Evolutionary conservation across 2,113 vertebrate genomes (phyloP).

Genomic region (Morone chrysops): DNA sequence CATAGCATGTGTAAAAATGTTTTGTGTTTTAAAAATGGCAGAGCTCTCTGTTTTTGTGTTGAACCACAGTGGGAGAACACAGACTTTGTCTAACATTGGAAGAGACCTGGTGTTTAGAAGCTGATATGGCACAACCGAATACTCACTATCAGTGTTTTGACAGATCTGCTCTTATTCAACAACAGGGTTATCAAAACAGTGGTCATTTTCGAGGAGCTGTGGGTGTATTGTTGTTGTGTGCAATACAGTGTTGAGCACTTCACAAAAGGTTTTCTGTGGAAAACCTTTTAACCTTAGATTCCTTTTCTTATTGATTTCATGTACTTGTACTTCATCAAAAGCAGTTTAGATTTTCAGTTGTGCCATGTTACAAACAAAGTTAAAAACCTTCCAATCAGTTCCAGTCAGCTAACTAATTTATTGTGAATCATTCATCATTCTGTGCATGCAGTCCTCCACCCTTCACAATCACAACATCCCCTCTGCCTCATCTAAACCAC

Average conservation of each 20-base stretch:
- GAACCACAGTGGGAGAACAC: slow-evolving; percentile 42
- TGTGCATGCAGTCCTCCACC: neutral
- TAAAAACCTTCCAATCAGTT: slow-evolving; percentile 9
- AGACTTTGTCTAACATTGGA: slow-evolving; percentile 80
- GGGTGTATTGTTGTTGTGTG: slow-evolving; percentile 27
- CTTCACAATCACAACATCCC: slow-evolving; percentile 33
- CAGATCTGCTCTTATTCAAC: slow-evolving; percentile 54
- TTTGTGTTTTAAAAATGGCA: too few relatives aligned
- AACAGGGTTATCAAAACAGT: slow-evolving; percentile 58
- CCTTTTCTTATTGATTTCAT: neutral
- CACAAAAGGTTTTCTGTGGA: too few relatives aligned
- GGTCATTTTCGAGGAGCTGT: slow-evolving; percentile 41
- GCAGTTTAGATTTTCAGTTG: neutral
- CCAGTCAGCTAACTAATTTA: slow-evolving; percentile 22
- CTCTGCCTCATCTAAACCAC: slow-evolving; percentile 13
- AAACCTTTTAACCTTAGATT: too few relatives aligned
- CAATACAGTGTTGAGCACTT: neutral
- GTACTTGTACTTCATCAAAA: neutral
- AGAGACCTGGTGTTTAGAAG: slow-evolving; percentile 55
- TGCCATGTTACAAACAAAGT: slow-evolving; percentile 11
- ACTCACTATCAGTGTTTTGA: slow-evolving; percentile 69
- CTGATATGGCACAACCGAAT: slow-evolving; percentile 51
- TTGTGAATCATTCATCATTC: slow-evolving; percentile 17
- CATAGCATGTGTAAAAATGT: too few relatives aligned
- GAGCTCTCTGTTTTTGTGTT: neutral